Conservation (phyloP, 2,797 vertebrate species). For the Meda fulgida region DNA sequence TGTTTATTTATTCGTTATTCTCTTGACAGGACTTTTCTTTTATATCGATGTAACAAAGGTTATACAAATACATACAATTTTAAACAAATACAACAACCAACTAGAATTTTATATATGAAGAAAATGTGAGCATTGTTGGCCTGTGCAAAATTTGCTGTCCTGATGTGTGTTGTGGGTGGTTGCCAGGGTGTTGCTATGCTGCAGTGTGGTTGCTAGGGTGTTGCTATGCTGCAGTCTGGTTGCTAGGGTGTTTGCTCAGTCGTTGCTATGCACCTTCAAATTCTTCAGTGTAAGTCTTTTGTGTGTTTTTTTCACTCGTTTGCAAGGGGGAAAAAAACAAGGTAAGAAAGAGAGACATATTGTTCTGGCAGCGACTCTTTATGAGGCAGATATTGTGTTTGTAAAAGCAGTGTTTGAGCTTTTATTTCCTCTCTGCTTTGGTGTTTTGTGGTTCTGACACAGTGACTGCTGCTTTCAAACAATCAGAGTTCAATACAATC, state of each 20-base stretch:
- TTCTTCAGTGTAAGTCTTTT: not conserved
- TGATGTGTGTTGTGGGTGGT: not conserved
- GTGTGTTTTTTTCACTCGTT: not conserved
- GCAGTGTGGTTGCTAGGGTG: not conserved
- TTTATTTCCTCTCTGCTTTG: constrained; percentile 36
- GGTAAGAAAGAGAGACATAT: constrained; percentile 11
- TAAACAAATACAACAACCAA: not conserved
- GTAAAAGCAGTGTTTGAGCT: constrained; percentile 45
- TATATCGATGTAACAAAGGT: not conserved
- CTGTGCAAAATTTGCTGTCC: not conserved
- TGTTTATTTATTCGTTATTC: too few relatives aligned
- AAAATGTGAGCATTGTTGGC: not conserved
- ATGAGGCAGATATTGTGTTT: constrained; percentile 54
- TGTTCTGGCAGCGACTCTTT: constrained; percentile 44
- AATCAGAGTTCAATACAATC: constrained; percentile 57
- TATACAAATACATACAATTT: not conserved
- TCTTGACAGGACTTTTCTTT: not conserved
- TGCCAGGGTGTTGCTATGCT: not conserved
- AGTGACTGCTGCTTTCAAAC: constrained; percentile 62
- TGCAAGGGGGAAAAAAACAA: not conserved
- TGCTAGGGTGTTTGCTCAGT: not conserved
- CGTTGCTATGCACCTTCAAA: constrained; percentile 3
- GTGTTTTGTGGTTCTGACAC: constrained; percentile 53
- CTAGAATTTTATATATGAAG: not conserved
- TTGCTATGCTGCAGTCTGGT: not conserved